Evolutionary conservation across 2,113 vertebrate genomes (phyloP).

Genomic region (Tragulus kanchil): DNA sequence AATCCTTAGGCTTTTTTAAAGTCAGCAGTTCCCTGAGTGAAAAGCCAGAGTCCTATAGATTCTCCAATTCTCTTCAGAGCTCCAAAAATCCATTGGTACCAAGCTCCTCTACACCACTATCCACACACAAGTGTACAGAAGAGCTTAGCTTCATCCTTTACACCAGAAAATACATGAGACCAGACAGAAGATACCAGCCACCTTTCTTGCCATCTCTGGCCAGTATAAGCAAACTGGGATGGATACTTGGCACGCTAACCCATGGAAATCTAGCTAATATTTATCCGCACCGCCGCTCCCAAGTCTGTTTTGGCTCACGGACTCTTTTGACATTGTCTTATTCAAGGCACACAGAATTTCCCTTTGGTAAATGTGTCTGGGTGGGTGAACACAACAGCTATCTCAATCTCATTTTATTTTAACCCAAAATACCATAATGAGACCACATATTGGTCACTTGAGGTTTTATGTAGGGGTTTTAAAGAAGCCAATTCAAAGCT

Average conservation of each 20-base stretch:
- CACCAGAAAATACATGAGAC: constrained; percentile 14
- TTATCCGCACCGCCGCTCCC: not conserved
- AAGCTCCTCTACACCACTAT: not conserved
- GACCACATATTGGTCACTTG: constrained; percentile 70
- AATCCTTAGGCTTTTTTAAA: constrained; percentile 47
- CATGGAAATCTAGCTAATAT: constrained; percentile 57
- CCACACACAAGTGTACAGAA: not conserved
- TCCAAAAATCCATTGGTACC: not conserved
- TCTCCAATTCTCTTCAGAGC: constrained; percentile 35
- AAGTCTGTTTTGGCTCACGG: constrained; percentile 30
- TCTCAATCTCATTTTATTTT: constrained; percentile 75
- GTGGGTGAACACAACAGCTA: constrained; percentile 52
- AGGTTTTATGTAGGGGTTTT: constrained; percentile 58
- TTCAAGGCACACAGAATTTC: constrained; percentile 54
- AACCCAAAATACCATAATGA: constrained; percentile 74
- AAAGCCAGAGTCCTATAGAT: constrained; percentile 36
- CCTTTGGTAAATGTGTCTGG: constrained; percentile 51
- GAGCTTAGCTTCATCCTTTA: constrained; percentile 6
- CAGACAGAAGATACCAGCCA: constrained; percentile 33
- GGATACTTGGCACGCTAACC: constrained; percentile 32
- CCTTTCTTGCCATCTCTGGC: constrained; percentile 33
- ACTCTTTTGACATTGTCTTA: constrained; percentile 38
- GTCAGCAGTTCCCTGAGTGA: constrained; percentile 18
- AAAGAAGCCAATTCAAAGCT: constrained; percentile 67
- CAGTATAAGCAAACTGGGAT: constrained; percentile 42